Evolutionary conservation across 1,140 invertebrate species (phyloP), one percentile per base, ranked within the genome.

Genomic region (Tetraneura akinire): DNA sequence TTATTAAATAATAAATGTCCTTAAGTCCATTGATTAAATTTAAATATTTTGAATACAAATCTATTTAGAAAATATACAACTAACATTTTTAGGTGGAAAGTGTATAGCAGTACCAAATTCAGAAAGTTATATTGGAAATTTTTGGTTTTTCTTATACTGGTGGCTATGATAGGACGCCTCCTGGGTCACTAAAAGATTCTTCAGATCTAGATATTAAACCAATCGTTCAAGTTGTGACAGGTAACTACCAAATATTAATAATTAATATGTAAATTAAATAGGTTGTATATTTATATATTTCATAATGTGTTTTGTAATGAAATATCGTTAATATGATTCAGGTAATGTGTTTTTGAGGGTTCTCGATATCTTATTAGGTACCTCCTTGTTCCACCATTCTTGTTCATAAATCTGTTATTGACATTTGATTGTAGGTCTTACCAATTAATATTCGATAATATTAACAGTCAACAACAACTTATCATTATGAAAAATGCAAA

Each of bases 101-200:
- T 78, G 74, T 62, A 78, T 78, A 18, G 55, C 74, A 13, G 74
- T 78, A 37, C 74, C 74, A 11, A 78, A 78, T 11, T 26, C 74
- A 0, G 74, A 78, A n/a, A 1, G 74, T 62, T 1, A 8, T 78
- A 29, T n/a, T 78, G 37, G 74, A 78, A 62, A 45, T 78, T 26
- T 78, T 78, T 29, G 74, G 74, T 62, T 78, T 78, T 3, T 55
- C 55, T 5, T 78, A 78, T n/a, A 3, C 37, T 45, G n/a, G 23
- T 16, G 16, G 49, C 18, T 74, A 55, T 32, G 51, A n/a, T n/a
- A n/a, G 71, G 14, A 62, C 74, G 21, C 74, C 55, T 3, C 3
- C 55, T 1, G 55, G 21, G 18, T 78, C 74, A 1, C 74, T 21
- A 37, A 78, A 78, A 78, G 74, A 78, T 47, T 78, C 68, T 0